Percentiles rank a stretch among this genome's conserved stretches.
Evolutionary conservation across 2,797 vertebrate species (phyloP).

Genomic region (Gallinago nigripennis): DNA sequence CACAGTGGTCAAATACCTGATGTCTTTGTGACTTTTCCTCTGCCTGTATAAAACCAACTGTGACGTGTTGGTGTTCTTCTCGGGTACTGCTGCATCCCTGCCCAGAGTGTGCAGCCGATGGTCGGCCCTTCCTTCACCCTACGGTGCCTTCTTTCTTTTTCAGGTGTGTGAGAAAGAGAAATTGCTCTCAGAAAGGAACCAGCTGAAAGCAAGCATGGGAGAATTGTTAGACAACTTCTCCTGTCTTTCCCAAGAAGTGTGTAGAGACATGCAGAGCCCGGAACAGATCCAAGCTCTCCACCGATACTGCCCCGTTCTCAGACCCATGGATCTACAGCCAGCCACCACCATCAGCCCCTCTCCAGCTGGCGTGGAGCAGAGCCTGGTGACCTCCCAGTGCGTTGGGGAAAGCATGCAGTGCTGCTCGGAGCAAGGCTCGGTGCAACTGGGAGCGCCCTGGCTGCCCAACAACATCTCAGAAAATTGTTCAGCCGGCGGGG

Average conservation of each 20-base stretch:
- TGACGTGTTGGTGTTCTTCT: background rate
- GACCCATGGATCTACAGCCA: conserved; percentile 83
- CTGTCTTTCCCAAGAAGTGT: conserved; percentile 97
- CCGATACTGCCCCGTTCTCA: conserved; percentile 93
- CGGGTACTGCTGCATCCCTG: fast-evolving
- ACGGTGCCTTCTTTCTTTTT: background rate
- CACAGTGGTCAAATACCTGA: background rate
- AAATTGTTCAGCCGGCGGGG: conserved; percentile 73
- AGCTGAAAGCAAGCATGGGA: conserved; percentile 97
- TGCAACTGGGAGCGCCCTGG: conserved; percentile 76
- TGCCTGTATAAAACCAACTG: background rate
- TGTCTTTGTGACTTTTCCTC: background rate
- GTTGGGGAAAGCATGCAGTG: conserved; percentile 80
- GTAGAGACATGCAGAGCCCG: conserved; percentile 93
- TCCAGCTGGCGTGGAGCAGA: conserved; percentile 79
- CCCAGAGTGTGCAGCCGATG: fast-evolving
- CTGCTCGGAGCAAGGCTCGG: conserved; percentile 74
- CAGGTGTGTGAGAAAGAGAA: conserved; percentile 98
- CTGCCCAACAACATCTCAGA: conserved; percentile 80
- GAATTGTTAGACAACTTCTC: conserved; percentile 99
- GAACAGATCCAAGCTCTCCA: conserved; percentile 97
- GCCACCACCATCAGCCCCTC: conserved; percentile 85
- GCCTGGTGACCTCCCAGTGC: conserved; percentile 80
- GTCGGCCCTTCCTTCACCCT: background rate
- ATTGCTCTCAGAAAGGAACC: conserved; percentile 94